A percentile compares a stretch with the other conserved stretches of the same genome.
Conservation (phyloP, 2,888 invertebrate species). For the Zootermopsis nevadensis region DNA sequence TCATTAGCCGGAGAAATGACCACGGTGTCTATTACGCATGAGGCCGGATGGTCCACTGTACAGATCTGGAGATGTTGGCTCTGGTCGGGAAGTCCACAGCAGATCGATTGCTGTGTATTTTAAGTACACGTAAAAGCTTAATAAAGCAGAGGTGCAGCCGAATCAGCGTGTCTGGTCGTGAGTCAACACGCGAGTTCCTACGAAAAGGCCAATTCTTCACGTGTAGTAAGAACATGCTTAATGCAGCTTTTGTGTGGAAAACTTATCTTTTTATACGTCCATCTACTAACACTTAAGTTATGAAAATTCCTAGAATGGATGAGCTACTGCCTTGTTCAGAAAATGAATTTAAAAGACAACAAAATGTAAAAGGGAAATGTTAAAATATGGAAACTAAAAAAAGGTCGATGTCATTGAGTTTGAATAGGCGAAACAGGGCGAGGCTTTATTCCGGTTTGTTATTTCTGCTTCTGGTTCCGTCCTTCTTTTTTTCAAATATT, state of each 20-base stretch:
- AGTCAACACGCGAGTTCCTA: too few relatives aligned
- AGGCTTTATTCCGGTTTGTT: slow-evolving; percentile 21
- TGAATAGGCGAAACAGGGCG: slow-evolving; percentile 32
- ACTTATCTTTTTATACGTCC: background rate
- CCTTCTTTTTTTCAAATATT: slow-evolving; percentile 30
- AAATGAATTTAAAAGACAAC: slow-evolving; percentile 7
- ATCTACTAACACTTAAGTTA: background rate
- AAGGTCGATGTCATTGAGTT: slow-evolving; percentile 19
- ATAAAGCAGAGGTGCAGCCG: too few relatives aligned
- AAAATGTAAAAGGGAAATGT: background rate
- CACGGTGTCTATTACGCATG: too few relatives aligned
- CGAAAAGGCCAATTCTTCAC: too few relatives aligned
- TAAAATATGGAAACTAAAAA: slow-evolving; percentile 11
- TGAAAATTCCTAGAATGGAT: background rate
- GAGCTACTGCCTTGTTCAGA: background rate
- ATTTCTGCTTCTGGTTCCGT: slow-evolving; percentile 22
- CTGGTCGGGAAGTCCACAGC: too few relatives aligned
- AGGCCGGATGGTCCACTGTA: too few relatives aligned
- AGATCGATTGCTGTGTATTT: too few relatives aligned
- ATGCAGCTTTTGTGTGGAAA: background rate
- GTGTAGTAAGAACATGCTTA: too few relatives aligned
- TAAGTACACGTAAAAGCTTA: too few relatives aligned
- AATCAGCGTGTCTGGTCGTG: too few relatives aligned
- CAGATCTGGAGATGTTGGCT: too few relatives aligned
- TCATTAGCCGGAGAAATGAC: too few relatives aligned